These are phyloP conservation scores for Isaurus tuberculatus DNA, from an alignment of 92 coral and sea anemone species.

Conservation along the genomic window DNA sequence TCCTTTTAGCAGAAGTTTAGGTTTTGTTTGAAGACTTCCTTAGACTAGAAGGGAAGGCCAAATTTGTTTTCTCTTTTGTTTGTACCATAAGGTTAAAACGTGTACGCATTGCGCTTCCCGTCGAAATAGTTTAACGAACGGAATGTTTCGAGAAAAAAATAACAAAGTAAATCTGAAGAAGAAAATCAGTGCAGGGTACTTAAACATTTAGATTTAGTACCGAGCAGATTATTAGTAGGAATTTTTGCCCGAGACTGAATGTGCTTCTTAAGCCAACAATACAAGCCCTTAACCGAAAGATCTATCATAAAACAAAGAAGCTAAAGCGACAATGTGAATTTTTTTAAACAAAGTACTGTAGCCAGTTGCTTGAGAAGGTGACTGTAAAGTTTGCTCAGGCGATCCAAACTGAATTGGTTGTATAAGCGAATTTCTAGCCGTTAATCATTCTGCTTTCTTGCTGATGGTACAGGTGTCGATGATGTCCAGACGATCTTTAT, in stretches of 20 bases:
- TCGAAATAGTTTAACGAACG: not conserved
- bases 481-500: constrained; percentile 97
- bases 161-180: not conserved
- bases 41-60: too few relatives aligned
- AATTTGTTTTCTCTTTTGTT: not conserved
- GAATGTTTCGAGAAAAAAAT: not conserved
- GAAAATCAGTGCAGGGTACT: not conserved
- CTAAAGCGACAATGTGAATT: not conserved
- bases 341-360: not conserved
- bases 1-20: not conserved
- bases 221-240: not conserved
- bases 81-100: not conserved
- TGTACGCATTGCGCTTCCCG: not conserved
- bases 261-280: too few relatives aligned
- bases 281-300: not conserved
- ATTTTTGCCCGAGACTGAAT: too few relatives aligned
- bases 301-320: not conserved
- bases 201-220: not conserved
- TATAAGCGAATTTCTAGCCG: too few relatives aligned
- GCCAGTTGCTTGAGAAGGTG: too few relatives aligned
- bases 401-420: not conserved
- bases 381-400: too few relatives aligned
- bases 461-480: constrained; percentile 72
- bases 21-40: not conserved
- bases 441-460: not conserved